phyloP scores from a whole-genome alignment of 1,140 invertebrate species.

The Drosophila albomicans region DNA sequence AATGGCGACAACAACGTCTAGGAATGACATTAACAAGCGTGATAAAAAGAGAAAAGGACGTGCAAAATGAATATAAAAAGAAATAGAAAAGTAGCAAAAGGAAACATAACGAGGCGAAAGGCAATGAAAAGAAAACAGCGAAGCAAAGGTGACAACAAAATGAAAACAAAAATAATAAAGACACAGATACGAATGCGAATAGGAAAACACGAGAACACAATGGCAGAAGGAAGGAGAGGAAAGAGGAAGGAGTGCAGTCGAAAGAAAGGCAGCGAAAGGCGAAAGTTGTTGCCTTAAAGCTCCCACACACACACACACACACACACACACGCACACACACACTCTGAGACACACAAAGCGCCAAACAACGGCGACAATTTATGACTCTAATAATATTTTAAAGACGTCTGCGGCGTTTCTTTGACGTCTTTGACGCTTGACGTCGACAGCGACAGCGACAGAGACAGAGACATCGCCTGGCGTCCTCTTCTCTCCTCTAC shows the following conservation, averaged over 20 bases:
- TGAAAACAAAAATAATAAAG: constrained; percentile 15
- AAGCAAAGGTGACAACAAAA: constrained; percentile 41
- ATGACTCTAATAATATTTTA: constrained; percentile 45
- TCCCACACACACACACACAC: constrained; percentile 4
- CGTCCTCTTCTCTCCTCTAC: neutral
- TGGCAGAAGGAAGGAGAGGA: constrained; percentile 4
- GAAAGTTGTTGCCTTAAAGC: constrained; percentile 56
- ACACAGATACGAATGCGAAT: constrained; percentile 2
- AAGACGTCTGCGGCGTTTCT: constrained; percentile 31
- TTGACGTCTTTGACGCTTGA: constrained; percentile 21
- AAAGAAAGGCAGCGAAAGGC: constrained; percentile 47
- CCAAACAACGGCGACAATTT: constrained; percentile 33
- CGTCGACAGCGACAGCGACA: constrained; percentile 13
- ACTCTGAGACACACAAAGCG: neutral
- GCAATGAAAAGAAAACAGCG: constrained; percentile 1
- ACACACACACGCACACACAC: constrained; percentile 12
- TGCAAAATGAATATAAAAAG: constrained; percentile 25
- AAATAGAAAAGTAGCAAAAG: constrained; percentile 16
- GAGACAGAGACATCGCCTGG: neutral
- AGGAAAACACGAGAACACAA: neutral
- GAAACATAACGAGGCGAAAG: constrained; percentile 10
- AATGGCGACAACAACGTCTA: constrained; percentile 28
- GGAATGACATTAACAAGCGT: constrained; percentile 77
- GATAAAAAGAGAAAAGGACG: constrained; percentile 61
- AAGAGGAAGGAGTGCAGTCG: constrained; percentile 2